A percentile compares a stretch with the other conserved stretches of the same genome.
These are phyloP conservation scores for Ochlodes sylvanus DNA, from an alignment of 2,888 invertebrate genomes.

Conservation along the genomic window DNA sequence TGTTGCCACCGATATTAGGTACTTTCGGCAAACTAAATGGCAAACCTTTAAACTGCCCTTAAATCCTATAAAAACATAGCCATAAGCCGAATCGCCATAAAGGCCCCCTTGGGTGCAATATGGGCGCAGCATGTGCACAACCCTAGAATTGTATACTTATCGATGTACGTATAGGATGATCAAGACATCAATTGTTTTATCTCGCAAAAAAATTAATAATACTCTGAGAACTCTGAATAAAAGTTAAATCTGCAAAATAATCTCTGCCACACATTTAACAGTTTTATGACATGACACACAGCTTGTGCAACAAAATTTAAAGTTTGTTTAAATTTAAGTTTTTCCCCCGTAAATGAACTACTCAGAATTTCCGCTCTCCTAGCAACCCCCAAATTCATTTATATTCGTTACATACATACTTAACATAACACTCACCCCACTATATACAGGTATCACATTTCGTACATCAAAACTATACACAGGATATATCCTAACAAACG, in stretches of 20 bases:
- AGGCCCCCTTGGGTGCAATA: conserved; percentile 33
- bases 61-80: conserved; percentile 34
- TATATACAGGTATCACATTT: too few species aligned
- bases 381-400: too few species aligned
- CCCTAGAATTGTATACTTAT: conserved; percentile 43
- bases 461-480: too few species aligned
- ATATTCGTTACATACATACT: not conserved
- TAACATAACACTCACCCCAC: not conserved
- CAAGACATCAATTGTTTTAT: not conserved
- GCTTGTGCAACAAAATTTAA: too few species aligned
- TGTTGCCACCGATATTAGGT: not conserved
- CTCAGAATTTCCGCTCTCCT: too few species aligned
- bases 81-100: conserved; percentile 32
- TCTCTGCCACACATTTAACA: too few species aligned
- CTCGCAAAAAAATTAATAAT: not conserved
- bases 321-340: too few species aligned
- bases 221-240: not conserved
- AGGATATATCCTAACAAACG: not conserved
- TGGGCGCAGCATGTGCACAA: conserved; percentile 26
- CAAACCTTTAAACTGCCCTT: conserved; percentile 26
- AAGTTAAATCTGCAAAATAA: too few species aligned
- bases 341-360: too few species aligned
- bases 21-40: conserved; percentile 24
- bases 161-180: conserved; percentile 26
- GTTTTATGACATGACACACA: too few species aligned